Base-by-base conservation (phyloP, 2,113 vertebrate species). In the Marmota monax region DNA sequence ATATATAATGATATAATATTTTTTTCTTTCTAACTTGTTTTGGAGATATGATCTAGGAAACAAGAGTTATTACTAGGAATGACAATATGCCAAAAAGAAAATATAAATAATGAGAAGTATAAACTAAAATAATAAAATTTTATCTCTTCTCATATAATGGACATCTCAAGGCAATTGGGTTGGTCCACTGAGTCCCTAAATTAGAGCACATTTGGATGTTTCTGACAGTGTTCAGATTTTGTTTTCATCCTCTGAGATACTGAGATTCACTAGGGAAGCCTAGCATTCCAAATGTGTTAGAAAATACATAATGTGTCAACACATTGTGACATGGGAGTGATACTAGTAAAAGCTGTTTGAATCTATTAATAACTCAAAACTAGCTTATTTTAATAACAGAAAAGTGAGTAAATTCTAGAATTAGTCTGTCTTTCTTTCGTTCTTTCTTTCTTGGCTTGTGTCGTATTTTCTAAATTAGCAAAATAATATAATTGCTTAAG, bases 251-350 rank as follows among this genome's bases (percentile, higher is more conserved):
- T 97, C 89, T 92, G 85, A 93, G 90, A 85, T 96, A 73, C 92
- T 97, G 92, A 86, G 97, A 97, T 76, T 98, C 97, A 84, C 90
- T 86, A 77, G 95, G 97, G 97, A 97, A 86, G 63, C 84, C 83
- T 95, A 84, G 61, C 91, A 80, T 97, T 96, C 51, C 82, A 97
- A 94, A 97, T 97, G 94, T 95, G 93, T 92, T 95, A 94, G 95
- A 95, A 98, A 97, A 96, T 95, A 87, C 88, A 96, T 51, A 97
- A 82, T 48, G 88, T 92, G 97, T 88, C 96, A 98, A 96, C 97
- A 97, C 96, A 97, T 97, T 97, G 90, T 95, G 84, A 98, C 97
- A 96, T 67, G 78, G 88, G 90, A 97, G 84, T 96, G 84, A 97
- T 96, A 90, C 82, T 95, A 95, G 84, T 70, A 74, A 97, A 98